A percentile compares a stretch with the other conserved stretches of the same genome.
Conservation (phyloP, 2,113 vertebrate genomes). For the Chlorodrepanis virens region DNA sequence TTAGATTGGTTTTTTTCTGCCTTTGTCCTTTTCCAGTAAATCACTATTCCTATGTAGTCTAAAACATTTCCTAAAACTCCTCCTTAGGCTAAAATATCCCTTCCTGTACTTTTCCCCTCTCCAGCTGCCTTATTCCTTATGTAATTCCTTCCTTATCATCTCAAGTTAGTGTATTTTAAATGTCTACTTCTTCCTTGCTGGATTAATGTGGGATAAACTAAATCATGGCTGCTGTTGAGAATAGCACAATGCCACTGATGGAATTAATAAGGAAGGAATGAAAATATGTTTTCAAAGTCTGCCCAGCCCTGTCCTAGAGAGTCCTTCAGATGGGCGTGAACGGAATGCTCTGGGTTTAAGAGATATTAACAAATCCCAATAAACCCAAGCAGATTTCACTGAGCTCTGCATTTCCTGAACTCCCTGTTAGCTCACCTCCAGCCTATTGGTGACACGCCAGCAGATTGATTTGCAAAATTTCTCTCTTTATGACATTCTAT, state of each 20-base stretch:
- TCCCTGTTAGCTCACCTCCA: not conserved
- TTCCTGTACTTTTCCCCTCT: not conserved
- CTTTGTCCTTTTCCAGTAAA: not conserved
- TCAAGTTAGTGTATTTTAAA: not conserved
- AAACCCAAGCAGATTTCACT: not conserved
- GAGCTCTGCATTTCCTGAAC: not conserved
- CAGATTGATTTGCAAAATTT: conserved; percentile 14
- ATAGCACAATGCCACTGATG: not conserved
- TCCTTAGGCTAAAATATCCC: not conserved
- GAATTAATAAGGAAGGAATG: not conserved
- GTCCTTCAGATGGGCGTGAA: not conserved
- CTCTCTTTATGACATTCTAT: not conserved
- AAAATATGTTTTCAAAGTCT: not conserved
- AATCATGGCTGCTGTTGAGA: not conserved
- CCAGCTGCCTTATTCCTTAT: not conserved
- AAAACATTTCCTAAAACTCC: not conserved
- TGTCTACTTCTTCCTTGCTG: not conserved
- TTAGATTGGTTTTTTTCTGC: not conserved
- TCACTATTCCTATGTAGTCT: not conserved
- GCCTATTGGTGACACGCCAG: not conserved
- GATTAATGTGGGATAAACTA: not conserved
- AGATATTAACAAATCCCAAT: not conserved
- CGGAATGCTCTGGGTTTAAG: not conserved
- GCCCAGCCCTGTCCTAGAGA: not conserved
- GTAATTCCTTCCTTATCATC: not conserved